Evolutionary conservation across 2,113 vertebrate species (phyloP).

Genomic region (Phaethon lepturus): DNA sequence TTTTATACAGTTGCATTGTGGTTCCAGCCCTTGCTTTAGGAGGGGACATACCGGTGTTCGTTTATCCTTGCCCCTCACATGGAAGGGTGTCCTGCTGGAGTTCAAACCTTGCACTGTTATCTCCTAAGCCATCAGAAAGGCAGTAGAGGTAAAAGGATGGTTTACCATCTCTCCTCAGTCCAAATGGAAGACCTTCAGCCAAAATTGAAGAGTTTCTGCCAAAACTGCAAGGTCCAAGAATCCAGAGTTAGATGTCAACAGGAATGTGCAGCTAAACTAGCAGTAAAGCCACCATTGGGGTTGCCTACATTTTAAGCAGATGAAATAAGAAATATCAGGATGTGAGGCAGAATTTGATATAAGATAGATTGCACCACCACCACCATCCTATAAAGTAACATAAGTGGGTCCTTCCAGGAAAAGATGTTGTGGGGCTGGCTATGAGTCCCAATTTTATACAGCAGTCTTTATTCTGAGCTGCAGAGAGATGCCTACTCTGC

Average conservation of each 20-base stretch:
- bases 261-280: neutral
- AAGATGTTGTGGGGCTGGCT: accelerated
- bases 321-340: neutral
- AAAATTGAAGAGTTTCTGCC: neutral
- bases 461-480: neutral
- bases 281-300: neutral
- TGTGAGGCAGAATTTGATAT: neutral
- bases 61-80: neutral
- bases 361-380: neutral
- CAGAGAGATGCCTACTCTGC: neutral
- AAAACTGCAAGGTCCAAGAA: neutral
- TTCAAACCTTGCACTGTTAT: neutral
- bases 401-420: neutral
- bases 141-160: neutral
- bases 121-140: neutral
- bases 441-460: neutral
- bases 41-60: neutral
- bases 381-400: neutral
- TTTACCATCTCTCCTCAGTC: neutral
- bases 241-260: neutral
- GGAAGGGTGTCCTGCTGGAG: neutral
- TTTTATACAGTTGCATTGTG: neutral
- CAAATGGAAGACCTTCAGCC: neutral
- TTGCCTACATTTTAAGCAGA: neutral
- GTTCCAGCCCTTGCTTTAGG: neutral